Evolutionary conservation across 2,113 vertebrate species (phyloP), one percentile per base, ranked within the genome.

Genomic region (Pygoscelis adeliae): DNA sequence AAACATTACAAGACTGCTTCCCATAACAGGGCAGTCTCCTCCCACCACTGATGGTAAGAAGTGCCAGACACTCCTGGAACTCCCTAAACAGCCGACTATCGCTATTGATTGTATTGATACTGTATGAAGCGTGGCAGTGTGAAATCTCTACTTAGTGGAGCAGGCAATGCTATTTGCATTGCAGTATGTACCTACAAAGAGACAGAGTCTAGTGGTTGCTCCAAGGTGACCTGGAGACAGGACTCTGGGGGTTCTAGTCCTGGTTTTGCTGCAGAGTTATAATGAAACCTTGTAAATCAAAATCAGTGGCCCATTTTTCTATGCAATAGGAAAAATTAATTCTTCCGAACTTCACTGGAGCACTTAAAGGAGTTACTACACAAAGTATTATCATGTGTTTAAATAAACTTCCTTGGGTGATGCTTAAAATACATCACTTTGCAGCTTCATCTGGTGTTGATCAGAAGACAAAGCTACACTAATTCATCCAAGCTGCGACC

Each of bases 221-320:
- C 91, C 93, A 94, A 93, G 74, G 93, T 94, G 94, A 97, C 93
- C 93, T 93, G 58, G 52, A 94, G 93, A 91, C 0, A 0, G 74
- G 66, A 58, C 93, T 77, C 94, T 70, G 46, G 94, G 81, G 97
- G 77, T 94, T 94, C 95, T 7, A 89, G 78, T 92, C 78, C 93
- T 90, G 87, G 59, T 94, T 97, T 94, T 73, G 58, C 81, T 85
- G 87, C 84, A 90, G 72, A 91, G 82, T 66, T 94, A 44, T 94
- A 96, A 96, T 83, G 79, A 96, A 96, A 72, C 74, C 74, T 62
- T 66, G 53, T 77, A 96, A 96, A 93, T 93, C 78, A 91, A 80
- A 83, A 90, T 22, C 84, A 73, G n/a, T 49, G 89, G 70, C 91
- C 89, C 84, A 83, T 83, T 96, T 94, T 85, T 21, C 91, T 29